A percentile compares a stretch with the other conserved stretches of the same genome.
Conservation (phyloP, 2,888 invertebrate genomes). For the Philaethria dido region DNA sequence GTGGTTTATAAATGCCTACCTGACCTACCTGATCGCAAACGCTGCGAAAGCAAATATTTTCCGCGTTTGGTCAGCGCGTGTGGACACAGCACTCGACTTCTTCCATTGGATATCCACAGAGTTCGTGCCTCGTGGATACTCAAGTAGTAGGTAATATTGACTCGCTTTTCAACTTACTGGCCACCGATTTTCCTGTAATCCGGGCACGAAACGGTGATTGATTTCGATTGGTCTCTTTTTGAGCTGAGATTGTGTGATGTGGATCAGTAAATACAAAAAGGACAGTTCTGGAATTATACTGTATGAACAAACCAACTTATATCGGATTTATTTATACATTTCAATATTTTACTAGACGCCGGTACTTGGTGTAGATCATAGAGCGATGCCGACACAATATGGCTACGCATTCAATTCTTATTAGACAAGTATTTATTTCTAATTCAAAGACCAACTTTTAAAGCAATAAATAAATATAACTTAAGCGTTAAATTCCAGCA, state of each 20-base stretch:
- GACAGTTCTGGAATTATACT: neutral
- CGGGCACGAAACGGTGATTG: constrained; percentile 21
- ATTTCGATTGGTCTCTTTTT: constrained; percentile 23
- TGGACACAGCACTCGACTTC: constrained; percentile 69
- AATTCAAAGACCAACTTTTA: no score
- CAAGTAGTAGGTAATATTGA: constrained; percentile 45
- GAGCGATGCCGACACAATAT: no score
- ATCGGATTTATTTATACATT: neutral
- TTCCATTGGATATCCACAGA: constrained; percentile 54
- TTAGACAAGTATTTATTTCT: no score
- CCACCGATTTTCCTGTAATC: constrained; percentile 39
- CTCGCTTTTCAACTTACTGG: constrained; percentile 38
- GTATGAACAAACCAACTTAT: no score
- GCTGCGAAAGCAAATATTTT: constrained; percentile 46
- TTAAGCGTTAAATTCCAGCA: no score
- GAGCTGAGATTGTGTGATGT: constrained; percentile 17
- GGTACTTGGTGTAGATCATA: no score
- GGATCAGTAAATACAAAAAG: constrained; percentile 8
- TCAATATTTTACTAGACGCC: neutral
- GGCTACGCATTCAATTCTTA: no score
- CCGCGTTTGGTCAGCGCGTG: constrained; percentile 49
- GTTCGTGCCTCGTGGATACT: constrained; percentile 24
- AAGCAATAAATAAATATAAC: no score
- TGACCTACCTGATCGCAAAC: constrained; percentile 31
- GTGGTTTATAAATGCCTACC: constrained; percentile 22